A percentile compares a stretch with the other conserved stretches of the same genome.
Conservation (phyloP, 2,888 invertebrate species). For the Cantharis nigra region DNA sequence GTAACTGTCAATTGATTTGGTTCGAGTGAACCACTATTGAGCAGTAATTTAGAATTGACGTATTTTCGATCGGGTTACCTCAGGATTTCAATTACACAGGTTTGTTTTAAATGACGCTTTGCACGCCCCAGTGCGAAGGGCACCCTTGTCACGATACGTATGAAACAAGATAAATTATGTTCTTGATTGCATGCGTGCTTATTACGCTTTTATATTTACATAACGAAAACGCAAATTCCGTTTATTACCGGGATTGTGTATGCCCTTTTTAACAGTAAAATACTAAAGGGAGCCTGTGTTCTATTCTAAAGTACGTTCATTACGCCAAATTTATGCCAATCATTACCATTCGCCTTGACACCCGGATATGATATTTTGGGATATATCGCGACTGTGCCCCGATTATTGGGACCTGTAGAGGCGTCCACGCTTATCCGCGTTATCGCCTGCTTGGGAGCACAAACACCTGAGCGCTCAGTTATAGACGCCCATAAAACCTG, state of each 20-base stretch:
- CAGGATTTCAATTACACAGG: slow-evolving; percentile 37
- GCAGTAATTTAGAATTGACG: slow-evolving; percentile 28
- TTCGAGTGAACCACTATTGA: slow-evolving; percentile 28
- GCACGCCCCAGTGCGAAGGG: slow-evolving; percentile 35
- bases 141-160: slow-evolving; percentile 36
- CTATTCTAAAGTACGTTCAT: slow-evolving; percentile 51
- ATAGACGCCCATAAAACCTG: slow-evolving; percentile 39
- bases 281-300: slow-evolving; percentile 15
- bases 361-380: slow-evolving; percentile 53
- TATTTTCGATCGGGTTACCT: slow-evolving; percentile 32
- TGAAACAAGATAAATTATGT: slow-evolving; percentile 45
- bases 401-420: slow-evolving; percentile 49
- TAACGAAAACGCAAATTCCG: slow-evolving; percentile 40
- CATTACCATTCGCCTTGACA: slow-evolving; percentile 57
- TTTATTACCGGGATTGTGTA: slow-evolving; percentile 37
- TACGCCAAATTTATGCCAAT: slow-evolving; percentile 57
- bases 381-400: slow-evolving; percentile 40
- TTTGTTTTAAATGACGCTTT: slow-evolving; percentile 46
- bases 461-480: slow-evolving; percentile 53
- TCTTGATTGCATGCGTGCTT: slow-evolving; percentile 39
- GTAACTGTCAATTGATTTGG: slow-evolving; percentile 22
- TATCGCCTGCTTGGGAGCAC: slow-evolving; percentile 55
- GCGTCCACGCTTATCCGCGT: slow-evolving; percentile 55
- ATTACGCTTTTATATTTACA: slow-evolving; percentile 38
- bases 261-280: slow-evolving; percentile 27